Conservation (phyloP, 1,140 invertebrate genomes). For the Aphis gossypii region DNA sequence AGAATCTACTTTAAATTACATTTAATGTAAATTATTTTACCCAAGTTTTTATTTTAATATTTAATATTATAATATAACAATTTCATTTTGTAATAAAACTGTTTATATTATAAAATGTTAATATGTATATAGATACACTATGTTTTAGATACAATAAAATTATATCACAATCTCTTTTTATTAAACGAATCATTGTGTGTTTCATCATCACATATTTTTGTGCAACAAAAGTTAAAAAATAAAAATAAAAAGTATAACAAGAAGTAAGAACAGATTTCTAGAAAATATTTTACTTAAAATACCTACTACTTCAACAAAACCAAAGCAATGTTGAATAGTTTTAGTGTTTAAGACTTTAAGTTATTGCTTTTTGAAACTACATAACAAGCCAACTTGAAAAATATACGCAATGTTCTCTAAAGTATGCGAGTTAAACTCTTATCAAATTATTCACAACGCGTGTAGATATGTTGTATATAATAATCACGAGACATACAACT, state of each 20-base stretch:
- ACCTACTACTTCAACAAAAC: background rate
- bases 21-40: no score
- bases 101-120: no score
- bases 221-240: background rate
- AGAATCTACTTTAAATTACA: background rate
- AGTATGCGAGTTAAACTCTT: background rate
- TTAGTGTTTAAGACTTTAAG: background rate
- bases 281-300: background rate
- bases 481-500: background rate
- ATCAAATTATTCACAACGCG: background rate
- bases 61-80: no score
- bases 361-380: background rate
- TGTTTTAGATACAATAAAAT: no score
- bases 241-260: background rate
- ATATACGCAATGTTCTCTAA: background rate
- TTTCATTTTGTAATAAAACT: no score
- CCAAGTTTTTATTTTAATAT: no score
- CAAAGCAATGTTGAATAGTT: background rate
- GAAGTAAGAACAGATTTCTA: background rate
- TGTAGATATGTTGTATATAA: background rate
- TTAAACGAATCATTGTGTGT: no score
- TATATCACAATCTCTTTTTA: no score
- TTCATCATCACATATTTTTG: no score
- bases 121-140: no score
- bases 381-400: background rate